phyloP scores from a whole-genome alignment of 2,113 vertebrate genomes.

The Cheirogaleus medius region DNA sequence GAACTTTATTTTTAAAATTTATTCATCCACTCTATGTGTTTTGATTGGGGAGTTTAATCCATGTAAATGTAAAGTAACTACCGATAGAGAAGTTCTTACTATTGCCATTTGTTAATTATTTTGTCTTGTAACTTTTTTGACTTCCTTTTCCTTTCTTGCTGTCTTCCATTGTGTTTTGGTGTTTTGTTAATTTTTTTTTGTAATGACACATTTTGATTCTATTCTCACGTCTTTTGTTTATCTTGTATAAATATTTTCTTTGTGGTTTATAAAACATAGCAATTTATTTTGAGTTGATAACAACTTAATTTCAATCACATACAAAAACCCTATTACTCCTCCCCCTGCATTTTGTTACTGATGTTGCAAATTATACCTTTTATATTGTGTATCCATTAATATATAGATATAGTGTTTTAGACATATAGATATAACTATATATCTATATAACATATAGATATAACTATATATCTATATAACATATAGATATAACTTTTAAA shows the following conservation, averaged over 20 bases:
- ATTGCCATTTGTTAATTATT: background rate
- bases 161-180: background rate
- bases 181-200: background rate
- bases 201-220: background rate
- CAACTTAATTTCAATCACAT: background rate
- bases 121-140: background rate
- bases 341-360: background rate
- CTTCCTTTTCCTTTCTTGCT: background rate
- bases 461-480: no score
- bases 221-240: background rate
- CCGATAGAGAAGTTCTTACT: no score
- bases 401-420: background rate
- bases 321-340: background rate
- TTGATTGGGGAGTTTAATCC: background rate
- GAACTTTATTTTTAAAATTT: background rate
- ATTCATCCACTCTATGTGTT: background rate
- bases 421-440: no score
- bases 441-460: no score
- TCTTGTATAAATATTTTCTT: background rate
- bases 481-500: background rate
- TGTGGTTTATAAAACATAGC: background rate
- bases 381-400: background rate
- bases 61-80: background rate
- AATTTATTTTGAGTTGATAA: no score
- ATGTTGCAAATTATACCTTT: background rate